Base-by-base conservation (phyloP, 2,888 invertebrate species). In the Alentia gelatinosa region DNA sequence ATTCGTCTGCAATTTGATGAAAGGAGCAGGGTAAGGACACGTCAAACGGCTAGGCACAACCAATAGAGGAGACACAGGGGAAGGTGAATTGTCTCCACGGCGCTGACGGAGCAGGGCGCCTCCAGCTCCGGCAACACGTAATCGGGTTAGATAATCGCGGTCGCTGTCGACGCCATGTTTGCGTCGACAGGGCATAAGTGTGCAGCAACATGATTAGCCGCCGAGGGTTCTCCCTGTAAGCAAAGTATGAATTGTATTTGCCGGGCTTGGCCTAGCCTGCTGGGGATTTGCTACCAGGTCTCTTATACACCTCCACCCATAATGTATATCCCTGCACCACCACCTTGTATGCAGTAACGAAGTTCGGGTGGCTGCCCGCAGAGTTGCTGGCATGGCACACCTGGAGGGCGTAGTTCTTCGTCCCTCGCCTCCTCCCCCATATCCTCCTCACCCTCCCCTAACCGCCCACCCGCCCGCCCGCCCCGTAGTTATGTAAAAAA, bases 211-310 rank as follows among this genome's bases (percentile, higher is more conserved):
- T 26, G 79, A 79, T 79, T 79, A 79, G 79, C 79, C 39, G 79
- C 26, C 15, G 79, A 79, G 79, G 37, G 79, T 79, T 79, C 79
- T 79, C 35, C n/a, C 37, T 79, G 35, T 79, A 37, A 79, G 79
- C 79, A 79, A 79, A 79, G 39, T 79, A 79, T 37, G 79, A 79
- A 33, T 79, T 79, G 37, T 79, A 79, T 79, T 35, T 79, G 79
- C 12, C 12, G 4, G 74, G 74, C 4, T 26, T 26, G 30, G 33
- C 26, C 30, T 15, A 33, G 74, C 30, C 30, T 26, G 74, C 30
- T 15, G 19, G 74, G 33, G 74, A 33, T 26, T 74, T 56, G 19
- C 12, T n/a, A 3, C 56, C 56, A 56, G 3, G 12, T n/a, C 56
- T 3, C 56, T n/a, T 56, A 56, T 56, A 9, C 56, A n/a, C 19